Conservation (phyloP, 2,888 invertebrate genomes). For the Eupsilia transversa region DNA sequence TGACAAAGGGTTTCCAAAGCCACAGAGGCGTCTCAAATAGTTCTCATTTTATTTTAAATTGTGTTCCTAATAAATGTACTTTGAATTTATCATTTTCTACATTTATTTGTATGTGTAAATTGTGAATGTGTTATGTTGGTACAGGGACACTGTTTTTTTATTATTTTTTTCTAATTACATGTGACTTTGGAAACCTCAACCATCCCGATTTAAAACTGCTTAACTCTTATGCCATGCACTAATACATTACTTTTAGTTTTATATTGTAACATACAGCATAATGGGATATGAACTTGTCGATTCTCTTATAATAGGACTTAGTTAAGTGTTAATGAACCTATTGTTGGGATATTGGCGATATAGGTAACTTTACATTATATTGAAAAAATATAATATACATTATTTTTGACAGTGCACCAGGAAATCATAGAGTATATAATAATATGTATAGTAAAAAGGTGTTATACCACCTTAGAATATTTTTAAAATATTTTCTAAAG, state of each 20-base stretch:
- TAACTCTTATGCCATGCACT: conserved; percentile 71
- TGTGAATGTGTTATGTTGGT: conserved; percentile 75
- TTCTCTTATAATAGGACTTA: conserved; percentile 76
- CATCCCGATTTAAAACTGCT: conserved; percentile 76
- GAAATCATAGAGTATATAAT: conserved; percentile 74
- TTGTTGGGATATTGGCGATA: conserved; percentile 77
- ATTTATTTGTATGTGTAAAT: conserved; percentile 75
- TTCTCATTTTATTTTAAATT: conserved; percentile 77
- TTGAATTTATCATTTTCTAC: conserved; percentile 75
- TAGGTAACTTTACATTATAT: conserved; percentile 70
- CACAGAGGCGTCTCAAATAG: conserved; percentile 83
- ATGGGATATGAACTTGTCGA: conserved; percentile 73
- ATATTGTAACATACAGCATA: conserved; percentile 77
- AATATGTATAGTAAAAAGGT: conserved; percentile 79
- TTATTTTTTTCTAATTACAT: conserved; percentile 71
- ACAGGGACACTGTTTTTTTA: conserved; percentile 69
- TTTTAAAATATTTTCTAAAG: conserved; percentile 85
- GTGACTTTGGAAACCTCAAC: conserved; percentile 85
- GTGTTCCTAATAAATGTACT: conserved; percentile 84
- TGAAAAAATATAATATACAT: conserved; percentile 75
- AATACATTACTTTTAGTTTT: conserved; percentile 72
- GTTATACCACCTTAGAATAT: conserved; percentile 77
- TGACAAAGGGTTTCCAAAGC: conserved; percentile 87
- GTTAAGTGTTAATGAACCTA: conserved; percentile 79
- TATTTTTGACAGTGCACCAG: conserved; percentile 78